phyloP scores from a whole-genome alignment of 2,797 vertebrate species.

The Myoxocephalus aenaeus region DNA sequence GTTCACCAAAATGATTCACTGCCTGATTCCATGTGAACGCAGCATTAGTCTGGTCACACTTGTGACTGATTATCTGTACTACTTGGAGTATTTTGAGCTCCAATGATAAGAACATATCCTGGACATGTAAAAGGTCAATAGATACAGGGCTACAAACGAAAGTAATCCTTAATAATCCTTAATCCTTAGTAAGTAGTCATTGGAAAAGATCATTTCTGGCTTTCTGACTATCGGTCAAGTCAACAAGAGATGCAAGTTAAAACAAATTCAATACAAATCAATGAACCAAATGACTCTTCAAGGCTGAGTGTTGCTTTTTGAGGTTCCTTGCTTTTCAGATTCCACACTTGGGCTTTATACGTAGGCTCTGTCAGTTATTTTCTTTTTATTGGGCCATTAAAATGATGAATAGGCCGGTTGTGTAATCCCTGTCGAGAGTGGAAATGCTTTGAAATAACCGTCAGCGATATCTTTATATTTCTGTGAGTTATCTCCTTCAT shows the following conservation, averaged over 20 bases:
- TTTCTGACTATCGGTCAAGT: background rate
- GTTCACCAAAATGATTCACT: background rate
- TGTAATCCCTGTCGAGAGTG: conserved; percentile 56
- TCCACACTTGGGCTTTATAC: conserved; percentile 2
- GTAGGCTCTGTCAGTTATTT: conserved; percentile 35
- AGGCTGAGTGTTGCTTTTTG: conserved; percentile 7
- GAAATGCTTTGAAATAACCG: conserved; percentile 63
- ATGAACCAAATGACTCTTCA: background rate
- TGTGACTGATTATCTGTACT: background rate
- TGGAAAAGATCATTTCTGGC: background rate
- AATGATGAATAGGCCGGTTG: conserved; percentile 55
- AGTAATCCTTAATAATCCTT: background rate
- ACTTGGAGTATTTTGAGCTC: background rate
- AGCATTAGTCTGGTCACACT: background rate
- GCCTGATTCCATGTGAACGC: background rate
- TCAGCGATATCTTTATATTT: conserved; percentile 60
- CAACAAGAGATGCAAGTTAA: background rate
- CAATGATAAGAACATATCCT: background rate
- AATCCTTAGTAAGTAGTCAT: too few relatives aligned
- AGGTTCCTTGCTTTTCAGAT: conserved; percentile 19
- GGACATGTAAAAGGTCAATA: background rate
- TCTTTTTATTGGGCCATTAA: conserved; percentile 58
- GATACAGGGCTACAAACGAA: background rate
- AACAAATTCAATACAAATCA: background rate
- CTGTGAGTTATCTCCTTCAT: conserved; percentile 64